Percentiles rank a stretch among this genome's conserved stretches.
These are phyloP conservation scores for Thalpophila matura DNA, from an alignment of 2,888 invertebrate genomes.

Conservation along the genomic window DNA sequence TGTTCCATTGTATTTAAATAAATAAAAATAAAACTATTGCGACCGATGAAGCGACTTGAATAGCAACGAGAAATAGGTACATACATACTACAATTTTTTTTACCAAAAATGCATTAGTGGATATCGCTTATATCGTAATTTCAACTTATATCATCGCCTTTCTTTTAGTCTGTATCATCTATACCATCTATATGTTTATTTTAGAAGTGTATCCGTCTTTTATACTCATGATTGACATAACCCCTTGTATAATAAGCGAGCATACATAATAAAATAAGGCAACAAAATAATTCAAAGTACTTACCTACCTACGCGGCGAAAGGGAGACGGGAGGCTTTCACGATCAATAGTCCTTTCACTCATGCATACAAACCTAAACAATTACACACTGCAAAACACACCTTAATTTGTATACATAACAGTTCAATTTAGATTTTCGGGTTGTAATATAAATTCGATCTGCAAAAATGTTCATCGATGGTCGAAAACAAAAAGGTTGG, in stretches of 20 bases:
- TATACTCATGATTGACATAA: slow-evolving; percentile 27
- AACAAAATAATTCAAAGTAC: slow-evolving; percentile 42
- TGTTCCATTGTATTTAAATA: too few species aligned
- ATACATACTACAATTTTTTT: too few species aligned
- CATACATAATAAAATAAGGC: slow-evolving; percentile 13
- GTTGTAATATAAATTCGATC: background rate
- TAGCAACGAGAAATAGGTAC: too few species aligned
- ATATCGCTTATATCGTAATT: too few species aligned
- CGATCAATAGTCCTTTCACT: slow-evolving; percentile 63
- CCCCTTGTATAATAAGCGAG: slow-evolving; percentile 33
- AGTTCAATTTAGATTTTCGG: slow-evolving; percentile 13
- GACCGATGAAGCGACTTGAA: too few species aligned
- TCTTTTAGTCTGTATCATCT: background rate
- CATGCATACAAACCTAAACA: slow-evolving; percentile 32
- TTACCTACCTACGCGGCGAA: slow-evolving; percentile 36
- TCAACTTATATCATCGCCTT: too few species aligned
- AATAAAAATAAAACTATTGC: too few species aligned
- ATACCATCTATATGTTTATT: too few species aligned
- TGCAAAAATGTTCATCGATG: slow-evolving; percentile 16
- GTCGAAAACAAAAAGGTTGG: slow-evolving; percentile 40
- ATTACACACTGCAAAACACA: slow-evolving; percentile 6
- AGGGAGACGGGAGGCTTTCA: slow-evolving; percentile 45
- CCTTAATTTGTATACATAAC: slow-evolving; percentile 6
- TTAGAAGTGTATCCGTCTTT: slow-evolving; percentile 15
- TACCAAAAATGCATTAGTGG: too few species aligned